Base-by-base conservation (phyloP, 1,140 invertebrate genomes). In the Dendrolimus punctatus region DNA sequence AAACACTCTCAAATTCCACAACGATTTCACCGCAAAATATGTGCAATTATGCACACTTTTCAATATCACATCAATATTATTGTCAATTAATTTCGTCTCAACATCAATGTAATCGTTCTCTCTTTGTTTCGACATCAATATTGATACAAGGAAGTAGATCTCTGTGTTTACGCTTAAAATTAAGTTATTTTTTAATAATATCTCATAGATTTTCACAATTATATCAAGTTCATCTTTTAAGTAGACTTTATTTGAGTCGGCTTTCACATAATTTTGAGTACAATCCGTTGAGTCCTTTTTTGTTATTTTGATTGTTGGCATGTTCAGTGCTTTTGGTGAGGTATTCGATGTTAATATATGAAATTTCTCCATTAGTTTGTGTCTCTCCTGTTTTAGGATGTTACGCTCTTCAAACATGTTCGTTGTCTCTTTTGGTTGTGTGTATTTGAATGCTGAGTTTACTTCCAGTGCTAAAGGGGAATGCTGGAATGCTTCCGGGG, bases 331-430 rank as follows among this genome's bases (percentile, higher is more conserved):
- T 53, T 73, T 81, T 5, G 68, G 63, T 1, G 72, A 58, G 4
- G 65, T 46, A 6, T 68, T 62, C 8, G 72, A 76, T 49, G 75
- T 82, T 37, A 87, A 57, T 55, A 79, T 75, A 54, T 84, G 87
- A 51, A 88, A 88, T 64, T 87, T 88, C 53, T 86, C 80, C 71
- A 86, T 83, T n/a, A 88, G 57, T 50, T 85, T 88, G 8, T 85
- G 79, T 8, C 78, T 60, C 46, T 87, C 85, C 39, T 80, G 73
- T 57, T 84, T 84, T 8, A 88, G 57, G 4, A 88, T 76, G 51
- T 73, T 84, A 38, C 85, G 57, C 59, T 88, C 87, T 41, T 85
- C 80, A 51, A 82, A 87, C 8, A 61, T 75, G 10, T 70, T 74
- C 2, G 75, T 59, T 0, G 70, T 59, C 58, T 87, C 84, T 56